Evolutionary conservation across 2,113 vertebrate genomes (phyloP).

Genomic region (Mesitornis unicolor): DNA sequence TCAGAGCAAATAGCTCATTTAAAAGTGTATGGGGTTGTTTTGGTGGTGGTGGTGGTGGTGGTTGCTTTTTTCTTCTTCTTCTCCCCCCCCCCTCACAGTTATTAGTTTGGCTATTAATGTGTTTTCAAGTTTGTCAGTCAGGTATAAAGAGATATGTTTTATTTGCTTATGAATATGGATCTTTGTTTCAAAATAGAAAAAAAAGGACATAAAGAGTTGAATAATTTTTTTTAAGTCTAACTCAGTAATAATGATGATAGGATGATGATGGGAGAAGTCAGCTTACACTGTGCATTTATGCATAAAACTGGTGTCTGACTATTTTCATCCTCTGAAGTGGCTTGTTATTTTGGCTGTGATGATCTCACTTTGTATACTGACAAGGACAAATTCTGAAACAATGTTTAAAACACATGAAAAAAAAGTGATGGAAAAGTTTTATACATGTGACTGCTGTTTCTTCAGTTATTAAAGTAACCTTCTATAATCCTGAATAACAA

Average conservation of each 20-base stretch:
- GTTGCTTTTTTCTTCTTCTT: accelerated
- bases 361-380: neutral
- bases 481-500: conserved; percentile 5
- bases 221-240: neutral
- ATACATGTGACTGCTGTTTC: neutral
- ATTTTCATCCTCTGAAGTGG: neutral
- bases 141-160: neutral
- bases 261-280: neutral
- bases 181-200: neutral
- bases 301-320: neutral
- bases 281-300: neutral
- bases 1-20: neutral
- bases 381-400: conserved; percentile 32
- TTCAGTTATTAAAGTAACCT: neutral
- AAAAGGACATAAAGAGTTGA: neutral
- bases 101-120: neutral
- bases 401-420: conserved; percentile 4
- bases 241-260: neutral
- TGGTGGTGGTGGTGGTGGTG: no score
- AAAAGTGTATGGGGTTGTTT: accelerated
- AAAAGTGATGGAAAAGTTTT: neutral
- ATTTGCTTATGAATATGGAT: neutral
- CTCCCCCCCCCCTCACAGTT: accelerated
- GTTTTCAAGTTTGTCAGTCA: neutral
- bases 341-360: neutral